Base-by-base conservation (phyloP, 2,113 vertebrate genomes). In the Pterocles orientalis region DNA sequence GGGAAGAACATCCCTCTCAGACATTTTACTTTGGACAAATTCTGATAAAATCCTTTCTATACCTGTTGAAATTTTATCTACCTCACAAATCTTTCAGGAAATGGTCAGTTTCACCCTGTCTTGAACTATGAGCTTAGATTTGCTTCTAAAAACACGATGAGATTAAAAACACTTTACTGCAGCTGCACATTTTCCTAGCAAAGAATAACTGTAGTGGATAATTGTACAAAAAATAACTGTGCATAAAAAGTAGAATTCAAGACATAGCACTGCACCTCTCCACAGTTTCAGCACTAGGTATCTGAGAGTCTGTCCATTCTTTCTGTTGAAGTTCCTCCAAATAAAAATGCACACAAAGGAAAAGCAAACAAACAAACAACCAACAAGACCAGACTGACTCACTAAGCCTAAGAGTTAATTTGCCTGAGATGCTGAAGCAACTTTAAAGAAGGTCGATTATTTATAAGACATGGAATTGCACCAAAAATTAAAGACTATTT, bases 191-290 rank as follows among this genome's bases (percentile, higher is more conserved):
- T 69, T 26, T 85, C 50, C 41, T 69, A 60, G 53, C 43, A 82
- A 88, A 91, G 33, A 85, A 34, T 53, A 94, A 79, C 34, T 68
- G 33, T 57, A 76, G 70, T 31, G 50, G 26, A 24, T 94, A 93
- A 92, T 7, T 57, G 41, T 34, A 92, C 29, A 64, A 71, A 6
- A 16, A 93, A 45, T 60, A 91, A 53, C 33, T 0, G 1, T n/a
- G 14, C 39, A 87, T 39, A 94, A 87, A 84, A 91, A 78, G 51
- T 54, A 82, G 39, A 87, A 91, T 87, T 87, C 82, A 56, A 43
- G 45, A 60, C 33, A 71, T 3, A 93, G 39, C 50, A 39, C 34
- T 60, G 20, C 26, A 43, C 18, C 47, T 34, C n/a, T 51, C 31
- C 21, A 33, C 36, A 47, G 64, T 66, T 78, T 54, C 68, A 54